Evolutionary conservation across 2,797 vertebrate species (phyloP).

Genomic region (Bovichtus variegatus): DNA sequence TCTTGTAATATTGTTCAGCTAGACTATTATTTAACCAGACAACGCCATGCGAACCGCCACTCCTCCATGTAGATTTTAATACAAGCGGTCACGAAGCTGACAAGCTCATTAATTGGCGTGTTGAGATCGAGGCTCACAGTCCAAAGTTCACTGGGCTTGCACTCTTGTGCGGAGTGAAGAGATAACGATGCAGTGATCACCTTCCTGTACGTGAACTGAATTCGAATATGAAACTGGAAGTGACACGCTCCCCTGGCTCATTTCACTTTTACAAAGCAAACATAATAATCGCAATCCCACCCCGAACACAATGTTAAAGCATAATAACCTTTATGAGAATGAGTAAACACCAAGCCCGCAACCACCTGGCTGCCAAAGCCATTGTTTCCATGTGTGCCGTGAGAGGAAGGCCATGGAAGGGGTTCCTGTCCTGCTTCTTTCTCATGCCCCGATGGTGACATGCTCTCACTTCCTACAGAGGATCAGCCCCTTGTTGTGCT

Average conservation of each 20-base stretch:
- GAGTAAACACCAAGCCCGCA: constrained; percentile 3
- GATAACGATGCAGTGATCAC: neutral
- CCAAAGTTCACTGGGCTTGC: constrained; percentile 8
- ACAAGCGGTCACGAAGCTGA: neutral
- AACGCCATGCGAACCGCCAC: neutral
- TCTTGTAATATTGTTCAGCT: neutral
- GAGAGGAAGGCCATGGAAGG: constrained; percentile 60
- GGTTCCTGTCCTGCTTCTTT: constrained; percentile 64
- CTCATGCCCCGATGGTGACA: constrained; percentile 69
- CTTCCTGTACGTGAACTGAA: constrained; percentile 7
- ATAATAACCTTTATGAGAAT: constrained; percentile 25
- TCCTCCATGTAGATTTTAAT: neutral
- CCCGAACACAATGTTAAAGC: neutral
- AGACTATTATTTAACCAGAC: neutral
- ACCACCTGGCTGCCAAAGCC: constrained; percentile 40
- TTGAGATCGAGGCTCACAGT: neutral
- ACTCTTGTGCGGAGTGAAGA: neutral
- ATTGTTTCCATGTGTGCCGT: constrained; percentile 63
- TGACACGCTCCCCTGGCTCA: neutral
- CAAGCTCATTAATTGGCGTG: neutral
- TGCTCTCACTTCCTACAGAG: constrained; percentile 66
- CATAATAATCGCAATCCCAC: neutral
- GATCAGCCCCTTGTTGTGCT: constrained; percentile 68
- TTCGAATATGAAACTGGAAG: constrained; percentile 15
- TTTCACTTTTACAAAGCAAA: constrained; percentile 20